Percentiles rank a stretch among this genome's conserved stretches.
These are phyloP conservation scores for Zalophus californianus DNA, from an alignment of 2,797 vertebrate genomes.

Conservation along the genomic window DNA sequence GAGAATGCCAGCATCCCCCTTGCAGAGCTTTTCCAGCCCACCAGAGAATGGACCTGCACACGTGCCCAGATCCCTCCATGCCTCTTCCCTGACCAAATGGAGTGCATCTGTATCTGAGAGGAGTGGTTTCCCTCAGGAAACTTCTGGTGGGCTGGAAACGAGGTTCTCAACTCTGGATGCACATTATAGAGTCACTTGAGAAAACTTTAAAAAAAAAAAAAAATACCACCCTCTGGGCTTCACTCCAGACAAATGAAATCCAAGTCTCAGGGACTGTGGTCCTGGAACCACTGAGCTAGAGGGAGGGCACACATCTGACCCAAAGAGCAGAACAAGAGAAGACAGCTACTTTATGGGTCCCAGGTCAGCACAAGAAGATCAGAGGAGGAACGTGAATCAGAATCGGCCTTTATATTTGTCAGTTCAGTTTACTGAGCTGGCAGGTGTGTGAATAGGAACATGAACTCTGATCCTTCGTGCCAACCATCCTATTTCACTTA, in stretches of 20 bases:
- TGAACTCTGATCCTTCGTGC: neutral
- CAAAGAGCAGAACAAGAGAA: neutral
- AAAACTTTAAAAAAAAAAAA: neutral
- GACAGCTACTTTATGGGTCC: neutral
- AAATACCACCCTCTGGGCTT: neutral
- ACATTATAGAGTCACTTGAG: neutral
- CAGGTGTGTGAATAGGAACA: neutral
- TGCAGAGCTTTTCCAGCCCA: neutral
- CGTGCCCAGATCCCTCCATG: rapidly evolving
- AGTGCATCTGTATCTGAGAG: neutral
- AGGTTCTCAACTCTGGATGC: neutral
- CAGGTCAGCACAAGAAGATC: neutral
- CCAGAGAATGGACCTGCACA: too few relatives aligned
- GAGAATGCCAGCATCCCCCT: neutral
- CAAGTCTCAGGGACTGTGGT: neutral
- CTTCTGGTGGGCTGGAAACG: neutral
- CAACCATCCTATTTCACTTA: neutral
- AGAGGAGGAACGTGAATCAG: neutral
- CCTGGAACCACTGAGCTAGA: neutral
- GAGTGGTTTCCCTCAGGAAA: neutral
- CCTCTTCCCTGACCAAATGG: neutral
- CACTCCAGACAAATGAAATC: neutral
- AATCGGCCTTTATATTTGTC: neutral
- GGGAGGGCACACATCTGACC: neutral
- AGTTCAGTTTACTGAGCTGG: neutral